Evolutionary conservation across 2,113 vertebrate genomes (phyloP), one percentile per base, ranked within the genome.

Genomic region (Tylochromis polylepis): DNA sequence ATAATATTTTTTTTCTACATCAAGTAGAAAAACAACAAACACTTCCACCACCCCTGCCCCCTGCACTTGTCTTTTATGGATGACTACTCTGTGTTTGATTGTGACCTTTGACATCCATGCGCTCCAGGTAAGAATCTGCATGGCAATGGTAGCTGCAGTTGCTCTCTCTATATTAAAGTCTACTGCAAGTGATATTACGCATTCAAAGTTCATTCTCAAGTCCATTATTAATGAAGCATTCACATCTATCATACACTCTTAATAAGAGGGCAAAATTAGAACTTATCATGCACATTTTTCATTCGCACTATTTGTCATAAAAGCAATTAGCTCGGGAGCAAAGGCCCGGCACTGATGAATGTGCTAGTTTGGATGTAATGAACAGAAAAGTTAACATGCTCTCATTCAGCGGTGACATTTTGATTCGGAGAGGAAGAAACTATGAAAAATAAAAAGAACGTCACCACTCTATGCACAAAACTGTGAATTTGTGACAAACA

Each of bases 191-290:
- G 85, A 94, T 93, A 93, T 94, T 92, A 88, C 67, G 84, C 84
- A 93, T 94, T 94, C 82, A 90, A 88, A 93, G 90, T 94, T 94
- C 87, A 87, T 93, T 92, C 81, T 79, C 51, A 29, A 85, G 87
- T 41, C 72, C 65, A 91, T 96, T 83, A 94, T 93, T 95, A 89
- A 94, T 95, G 67, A 43, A 94, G 94, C 79, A n/a, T 65, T 90
- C 92, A 83, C 85, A 91, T 94, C 88, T 70, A 78, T 92, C 90
- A 92, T 88, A 87, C 84, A 91, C 93, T 94, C 87, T 93, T 93
- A 93, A 95, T 95, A 91, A 82, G 51, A n/a, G 91, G 86, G 60
- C 78, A 83, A 75, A 94, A 92, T 92, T 90, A 93, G 93, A 94
- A 92, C 60, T 88, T 85, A 78, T 87, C 43, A 15, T 78, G 65